These are phyloP conservation scores for Oxytorus armatus DNA, from an alignment of 2,888 invertebrate species.

Conservation along the genomic window DNA sequence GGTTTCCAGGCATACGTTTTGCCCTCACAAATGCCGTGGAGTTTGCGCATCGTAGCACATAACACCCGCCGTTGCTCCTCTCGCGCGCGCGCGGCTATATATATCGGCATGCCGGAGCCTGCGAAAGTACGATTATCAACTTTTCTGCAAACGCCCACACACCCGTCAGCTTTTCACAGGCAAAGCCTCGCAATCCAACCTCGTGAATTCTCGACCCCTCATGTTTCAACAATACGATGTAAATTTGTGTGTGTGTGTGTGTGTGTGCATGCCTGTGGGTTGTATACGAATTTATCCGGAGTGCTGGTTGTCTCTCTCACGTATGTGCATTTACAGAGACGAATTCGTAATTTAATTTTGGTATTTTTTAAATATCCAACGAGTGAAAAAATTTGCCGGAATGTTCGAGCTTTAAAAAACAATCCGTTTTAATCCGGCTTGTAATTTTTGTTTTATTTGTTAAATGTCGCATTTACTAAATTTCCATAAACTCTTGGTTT, in stretches of 20 bases:
- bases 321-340: neutral
- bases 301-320: neutral
- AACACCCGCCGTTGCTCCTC: constrained; percentile 2
- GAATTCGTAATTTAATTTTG: too few species aligned
- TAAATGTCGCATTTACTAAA: too few species aligned
- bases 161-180: constrained; percentile 33
- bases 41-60: constrained; percentile 30
- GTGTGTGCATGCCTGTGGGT: too few species aligned
- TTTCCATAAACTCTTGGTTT: too few species aligned
- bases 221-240: neutral
- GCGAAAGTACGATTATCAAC: constrained; percentile 58
- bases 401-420: too few species aligned
- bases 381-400: too few species aligned
- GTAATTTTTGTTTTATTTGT: too few species aligned
- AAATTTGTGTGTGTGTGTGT: too few species aligned
- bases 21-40: constrained; percentile 13
- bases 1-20: constrained; percentile 46
- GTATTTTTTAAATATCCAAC: too few species aligned
- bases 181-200: constrained; percentile 6
- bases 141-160: constrained; percentile 40
- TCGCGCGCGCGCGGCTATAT: too few species aligned
- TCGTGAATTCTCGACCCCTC: constrained; percentile 22
- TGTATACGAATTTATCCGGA: too few species aligned
- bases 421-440: too few species aligned
- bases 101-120: constrained; percentile 9